Evolutionary conservation across 2,888 invertebrate species (phyloP), one percentile per base, ranked within the genome.

Genomic region (Microdon myrmicae): DNA sequence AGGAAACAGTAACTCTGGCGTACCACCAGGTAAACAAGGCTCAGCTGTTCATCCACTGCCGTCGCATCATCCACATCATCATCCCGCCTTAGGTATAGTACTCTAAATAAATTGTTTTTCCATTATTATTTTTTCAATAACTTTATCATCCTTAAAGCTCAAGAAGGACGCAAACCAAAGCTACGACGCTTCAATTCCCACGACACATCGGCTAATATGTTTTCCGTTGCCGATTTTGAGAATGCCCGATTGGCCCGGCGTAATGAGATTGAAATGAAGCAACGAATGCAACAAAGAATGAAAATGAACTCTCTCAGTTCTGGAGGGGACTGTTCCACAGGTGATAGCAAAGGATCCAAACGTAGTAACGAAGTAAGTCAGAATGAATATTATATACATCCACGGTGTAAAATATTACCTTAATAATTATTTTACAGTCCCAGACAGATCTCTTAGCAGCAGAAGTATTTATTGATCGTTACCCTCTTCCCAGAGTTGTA

Each of bases 121-220:
- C n/a, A n/a, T n/a, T n/a, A n/a, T n/a, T n/a, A n/a, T n/a, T n/a
- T n/a, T n/a, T n/a, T n/a, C n/a, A n/a, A n/a, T n/a, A n/a, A n/a
- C n/a, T n/a, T n/a, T n/a, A n/a, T n/a, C n/a, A n/a, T n/a, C n/a
- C n/a, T n/a, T n/a, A n/a, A n/a, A 38, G 55, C 60, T 20, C 74
- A 71, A 34, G 79, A 78, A 67, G 79, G 75, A 44, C 73, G 78
- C 39, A 80, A 79, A 55, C 75, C 79, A 7, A 80, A 80, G 67
- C 58, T 79, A 68, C 72, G 80, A 48, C 74, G 80, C 22, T 80
- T 78, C 54, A 80, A 79, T 71, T 80, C 80, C 56, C 80, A 80
- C 67, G 80, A 80, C 45, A 79, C 77, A 8, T 79, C 79, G 70
- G 76, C 79, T 19, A 80, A 80, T 69, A 80, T 80, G 79, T 80